These are phyloP conservation scores for Camponotus fellah DNA, from an alignment of 2,888 invertebrate species.

Conservation along the genomic window DNA sequence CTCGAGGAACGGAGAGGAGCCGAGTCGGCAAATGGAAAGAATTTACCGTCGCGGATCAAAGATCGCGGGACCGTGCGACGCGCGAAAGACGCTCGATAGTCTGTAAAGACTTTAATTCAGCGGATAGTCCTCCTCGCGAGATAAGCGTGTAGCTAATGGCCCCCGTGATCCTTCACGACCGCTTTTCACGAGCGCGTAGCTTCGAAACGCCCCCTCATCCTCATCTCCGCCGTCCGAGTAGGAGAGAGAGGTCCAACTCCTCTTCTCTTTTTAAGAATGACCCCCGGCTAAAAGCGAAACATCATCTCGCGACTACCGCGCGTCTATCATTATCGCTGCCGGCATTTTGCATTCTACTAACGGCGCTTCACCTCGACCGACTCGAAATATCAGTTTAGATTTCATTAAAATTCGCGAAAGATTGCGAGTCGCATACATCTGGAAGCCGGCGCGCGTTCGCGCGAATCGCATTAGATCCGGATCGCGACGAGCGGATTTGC, in stretches of 20 bases:
- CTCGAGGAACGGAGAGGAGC: no score
- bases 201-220: constrained; percentile 54
- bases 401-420: constrained; percentile 9
- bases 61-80: constrained; percentile 26
- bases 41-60: constrained; percentile 47
- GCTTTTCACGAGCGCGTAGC: constrained; percentile 49
- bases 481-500: constrained; percentile 25
- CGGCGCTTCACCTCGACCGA: not conserved
- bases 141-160: constrained; percentile 41
- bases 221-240: constrained; percentile 9
- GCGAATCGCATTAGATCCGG: constrained; percentile 48
- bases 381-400: not conserved
- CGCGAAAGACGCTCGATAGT: constrained; percentile 35
- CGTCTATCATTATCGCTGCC: constrained; percentile 27
- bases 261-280: constrained; percentile 46
- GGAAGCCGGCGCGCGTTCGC: not conserved
- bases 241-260: not conserved
- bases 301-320: constrained; percentile 40
- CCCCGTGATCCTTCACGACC: constrained; percentile 41
- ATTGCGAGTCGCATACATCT: not conserved
- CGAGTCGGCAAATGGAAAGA: not conserved
- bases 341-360: constrained; percentile 15
- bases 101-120: constrained; percentile 54
- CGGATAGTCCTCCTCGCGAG: constrained; percentile 11
- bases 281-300: constrained; percentile 48